Evolutionary conservation across 1,140 invertebrate genomes (phyloP).

Genomic region (Idris sp.): DNA sequence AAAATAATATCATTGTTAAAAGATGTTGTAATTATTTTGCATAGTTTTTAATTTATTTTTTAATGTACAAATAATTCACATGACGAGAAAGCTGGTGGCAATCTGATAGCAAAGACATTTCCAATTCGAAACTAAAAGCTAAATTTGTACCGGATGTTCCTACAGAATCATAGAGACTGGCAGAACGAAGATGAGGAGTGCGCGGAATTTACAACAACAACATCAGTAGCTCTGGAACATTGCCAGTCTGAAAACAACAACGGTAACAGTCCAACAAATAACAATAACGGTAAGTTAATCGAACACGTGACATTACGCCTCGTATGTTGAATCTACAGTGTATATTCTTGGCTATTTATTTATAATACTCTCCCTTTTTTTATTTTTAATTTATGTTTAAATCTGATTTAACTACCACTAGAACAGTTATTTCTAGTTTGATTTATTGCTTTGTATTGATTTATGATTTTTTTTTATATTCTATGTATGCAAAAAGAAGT

Average conservation of each 20-base stretch:
- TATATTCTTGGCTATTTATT: slow-evolving; percentile 14
- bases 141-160: slow-evolving; percentile 70
- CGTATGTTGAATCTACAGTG: slow-evolving; percentile 50
- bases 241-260: slow-evolving; percentile 75
- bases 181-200: slow-evolving; percentile 78
- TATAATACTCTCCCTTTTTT: slow-evolving; percentile 2
- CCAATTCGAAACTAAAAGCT: slow-evolving; percentile 59
- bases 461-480: neutral
- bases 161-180: slow-evolving; percentile 76
- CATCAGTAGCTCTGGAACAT: slow-evolving; percentile 75
- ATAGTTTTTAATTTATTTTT: too few relatives aligned
- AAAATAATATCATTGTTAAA: too few relatives aligned
- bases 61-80: slow-evolving; percentile 27
- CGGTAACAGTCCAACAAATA: slow-evolving; percentile 70
- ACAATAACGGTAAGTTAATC: slow-evolving; percentile 72
- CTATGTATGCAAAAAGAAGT: too few relatives aligned
- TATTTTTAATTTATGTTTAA: slow-evolving; percentile 7
- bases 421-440: slow-evolving; percentile 19
- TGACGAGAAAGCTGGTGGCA: slow-evolving; percentile 10
- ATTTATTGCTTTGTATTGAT: slow-evolving; percentile 10
- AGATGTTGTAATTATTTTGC: too few relatives aligned
- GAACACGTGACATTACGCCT: slow-evolving; percentile 60
- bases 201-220: slow-evolving; percentile 71
- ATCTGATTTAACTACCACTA: neutral
- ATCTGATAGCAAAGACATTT: slow-evolving; percentile 52